These are phyloP conservation scores for Rhizomys pruinosus DNA, from an alignment of 2,113 vertebrate genomes.

Conservation along the genomic window DNA sequence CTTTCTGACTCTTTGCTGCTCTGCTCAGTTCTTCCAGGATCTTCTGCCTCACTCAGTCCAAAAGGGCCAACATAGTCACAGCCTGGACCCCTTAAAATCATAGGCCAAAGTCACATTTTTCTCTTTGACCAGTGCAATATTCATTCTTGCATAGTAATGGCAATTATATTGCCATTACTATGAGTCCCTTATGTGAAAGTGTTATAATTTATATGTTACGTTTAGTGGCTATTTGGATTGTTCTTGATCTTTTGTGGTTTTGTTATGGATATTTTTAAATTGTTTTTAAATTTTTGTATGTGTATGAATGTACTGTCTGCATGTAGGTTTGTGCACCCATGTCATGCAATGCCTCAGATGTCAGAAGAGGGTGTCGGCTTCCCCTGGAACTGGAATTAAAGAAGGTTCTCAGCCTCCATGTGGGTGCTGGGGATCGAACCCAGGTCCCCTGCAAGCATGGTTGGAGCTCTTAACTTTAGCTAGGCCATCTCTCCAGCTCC, in stretches of 20 bases:
- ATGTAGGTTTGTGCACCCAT: no score
- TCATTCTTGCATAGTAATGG: background rate
- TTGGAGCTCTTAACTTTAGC: no score
- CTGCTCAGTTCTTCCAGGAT: background rate
- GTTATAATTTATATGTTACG: background rate
- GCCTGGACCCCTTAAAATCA: background rate
- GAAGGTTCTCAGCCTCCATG: no score
- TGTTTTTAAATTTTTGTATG: no score
- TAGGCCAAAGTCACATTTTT: background rate
- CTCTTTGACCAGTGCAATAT: background rate
- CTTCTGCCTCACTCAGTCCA: background rate
- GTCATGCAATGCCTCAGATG: no score
- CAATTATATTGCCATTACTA: conserved; percentile 23
- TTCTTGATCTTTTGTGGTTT: background rate
- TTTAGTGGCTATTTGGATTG: background rate
- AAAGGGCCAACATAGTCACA: background rate
- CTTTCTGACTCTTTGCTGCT: background rate
- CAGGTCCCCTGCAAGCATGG: no score
- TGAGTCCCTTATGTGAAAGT: background rate
- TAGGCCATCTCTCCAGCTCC: no score
- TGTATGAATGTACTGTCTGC: no score
- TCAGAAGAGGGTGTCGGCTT: no score
- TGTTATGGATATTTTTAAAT: background rate
- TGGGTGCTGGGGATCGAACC: no score
- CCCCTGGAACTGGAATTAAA: no score